phyloP scores from a whole-genome alignment of 2,113 vertebrate species.

The Saimiri boliviensis region DNA sequence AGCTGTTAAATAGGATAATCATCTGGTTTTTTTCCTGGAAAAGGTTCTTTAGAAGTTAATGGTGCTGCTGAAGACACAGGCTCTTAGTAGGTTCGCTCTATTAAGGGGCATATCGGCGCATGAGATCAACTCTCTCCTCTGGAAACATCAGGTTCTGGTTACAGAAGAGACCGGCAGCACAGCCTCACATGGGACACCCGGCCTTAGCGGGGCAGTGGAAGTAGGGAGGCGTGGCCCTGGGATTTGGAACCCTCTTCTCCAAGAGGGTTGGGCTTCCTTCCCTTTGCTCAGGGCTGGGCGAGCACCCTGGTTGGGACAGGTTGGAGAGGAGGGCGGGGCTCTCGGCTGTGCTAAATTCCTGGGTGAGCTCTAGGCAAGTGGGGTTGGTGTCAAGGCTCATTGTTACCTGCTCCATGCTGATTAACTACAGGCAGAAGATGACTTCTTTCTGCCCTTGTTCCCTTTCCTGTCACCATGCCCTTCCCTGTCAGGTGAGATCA shows the following conservation, averaged over 20 bases:
- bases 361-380: not conserved
- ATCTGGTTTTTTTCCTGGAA: not conserved
- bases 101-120: not conserved
- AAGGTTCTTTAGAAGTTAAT: not conserved
- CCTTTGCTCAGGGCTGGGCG: not conserved
- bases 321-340: not conserved
- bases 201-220: not conserved
- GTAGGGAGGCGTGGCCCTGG: not conserved
- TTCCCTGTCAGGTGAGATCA: not conserved
- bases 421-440: not conserved
- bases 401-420: fast-evolving
- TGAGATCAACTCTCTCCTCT: constrained; percentile 27
- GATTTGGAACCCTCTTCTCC: not conserved
- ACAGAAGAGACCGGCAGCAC: not conserved
- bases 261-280: not conserved
- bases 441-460: not conserved
- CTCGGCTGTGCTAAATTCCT: not conserved
- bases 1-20: constrained; percentile 32
- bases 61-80: not conserved
- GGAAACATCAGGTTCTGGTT: not conserved
- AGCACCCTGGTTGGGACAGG: not conserved
- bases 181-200: not conserved
- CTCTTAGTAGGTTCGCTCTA: not conserved
- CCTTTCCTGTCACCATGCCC: not conserved
- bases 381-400: fast-evolving